Percentiles rank a stretch among this genome's conserved stretches.
Conservation (phyloP, 2,797 vertebrate genomes). For the Phrynocephalus forsythii region DNA sequence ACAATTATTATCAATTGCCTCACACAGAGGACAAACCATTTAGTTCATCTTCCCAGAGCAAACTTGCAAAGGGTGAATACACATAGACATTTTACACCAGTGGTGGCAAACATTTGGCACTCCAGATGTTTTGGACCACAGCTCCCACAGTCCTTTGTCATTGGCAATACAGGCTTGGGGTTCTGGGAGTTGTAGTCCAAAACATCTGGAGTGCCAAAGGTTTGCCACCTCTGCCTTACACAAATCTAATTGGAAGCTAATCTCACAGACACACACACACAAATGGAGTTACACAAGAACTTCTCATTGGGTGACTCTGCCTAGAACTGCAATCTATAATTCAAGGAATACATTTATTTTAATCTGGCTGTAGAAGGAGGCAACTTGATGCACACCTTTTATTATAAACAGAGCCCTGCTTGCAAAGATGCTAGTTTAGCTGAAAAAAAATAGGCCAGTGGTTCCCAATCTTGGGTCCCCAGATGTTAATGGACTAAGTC, state of each 20-base stretch:
- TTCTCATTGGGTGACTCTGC: background rate
- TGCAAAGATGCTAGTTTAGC: background rate
- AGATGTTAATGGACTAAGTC: too few relatives aligned
- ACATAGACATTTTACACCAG: conserved; percentile 45
- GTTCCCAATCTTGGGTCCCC: too few relatives aligned
- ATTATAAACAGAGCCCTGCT: background rate
- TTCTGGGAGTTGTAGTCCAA: too few relatives aligned
- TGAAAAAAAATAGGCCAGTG: background rate
- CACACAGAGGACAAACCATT: conserved; percentile 67
- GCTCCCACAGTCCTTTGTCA: too few relatives aligned
- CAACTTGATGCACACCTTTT: background rate
- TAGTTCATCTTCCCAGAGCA: conserved; percentile 68
- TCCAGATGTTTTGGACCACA: too few relatives aligned
- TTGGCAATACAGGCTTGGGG: too few relatives aligned
- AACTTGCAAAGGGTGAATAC: conserved; percentile 58
- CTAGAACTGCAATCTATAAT: background rate
- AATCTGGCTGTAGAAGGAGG: background rate
- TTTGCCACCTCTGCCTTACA: conserved; percentile 33
- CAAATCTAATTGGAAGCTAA: background rate
- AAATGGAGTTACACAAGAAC: background rate
- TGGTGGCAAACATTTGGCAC: too few relatives aligned
- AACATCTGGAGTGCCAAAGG: too few relatives aligned
- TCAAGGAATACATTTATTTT: background rate
- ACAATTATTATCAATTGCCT: conserved; percentile 68
- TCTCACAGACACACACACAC: background rate